Evolutionary conservation across 2,797 vertebrate genomes (phyloP).

Genomic region (Odontamblyopus lacepedii): DNA sequence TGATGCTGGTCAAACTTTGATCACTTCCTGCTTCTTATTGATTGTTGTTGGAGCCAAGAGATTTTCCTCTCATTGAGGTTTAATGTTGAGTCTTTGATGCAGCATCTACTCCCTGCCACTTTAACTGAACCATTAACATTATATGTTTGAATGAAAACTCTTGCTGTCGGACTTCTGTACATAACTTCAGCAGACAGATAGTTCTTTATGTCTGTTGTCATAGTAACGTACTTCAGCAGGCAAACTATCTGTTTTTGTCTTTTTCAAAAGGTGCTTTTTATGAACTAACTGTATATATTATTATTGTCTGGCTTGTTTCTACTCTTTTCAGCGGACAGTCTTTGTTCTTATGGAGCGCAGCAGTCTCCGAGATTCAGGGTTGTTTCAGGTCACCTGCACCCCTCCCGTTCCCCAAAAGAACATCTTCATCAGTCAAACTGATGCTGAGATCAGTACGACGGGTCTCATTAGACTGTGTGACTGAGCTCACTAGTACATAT

Average conservation of each 20-base stretch:
- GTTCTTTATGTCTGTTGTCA: slow-evolving; percentile 77
- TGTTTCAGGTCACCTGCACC: slow-evolving; percentile 69
- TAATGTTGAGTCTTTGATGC: slow-evolving; percentile 42
- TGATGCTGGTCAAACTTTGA: slow-evolving; percentile 68
- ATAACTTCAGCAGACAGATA: slow-evolving; percentile 67
- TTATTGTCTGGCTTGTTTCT: slow-evolving; percentile 15
- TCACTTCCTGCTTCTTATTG: slow-evolving; percentile 71
- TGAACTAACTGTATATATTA: slow-evolving; percentile 39
- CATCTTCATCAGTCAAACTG: slow-evolving; percentile 44
- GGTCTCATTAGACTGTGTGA: slow-evolving; percentile 42
- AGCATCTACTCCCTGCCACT: slow-evolving; percentile 44
- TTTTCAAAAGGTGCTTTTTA: slow-evolving; percentile 64
- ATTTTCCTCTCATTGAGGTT: slow-evolving; percentile 46
- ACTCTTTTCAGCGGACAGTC: slow-evolving; percentile 34
- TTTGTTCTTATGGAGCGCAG: slow-evolving; percentile 42
- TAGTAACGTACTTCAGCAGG: slow-evolving; percentile 70
- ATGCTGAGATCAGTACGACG: slow-evolving; percentile 32
- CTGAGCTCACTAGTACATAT: slow-evolving; percentile 45
- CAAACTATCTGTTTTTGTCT: slow-evolving; percentile 48
- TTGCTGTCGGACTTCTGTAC: slow-evolving; percentile 65
- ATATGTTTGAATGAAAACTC: slow-evolving; percentile 68
- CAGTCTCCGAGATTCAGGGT: slow-evolving; percentile 58
- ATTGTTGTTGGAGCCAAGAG: slow-evolving; percentile 50
- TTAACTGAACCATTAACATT: slow-evolving; percentile 56
- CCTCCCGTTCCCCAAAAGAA: slow-evolving; percentile 27